phyloP scores from a whole-genome alignment of 2,113 vertebrate species.

The Apistogramma diplotaenia region DNA sequence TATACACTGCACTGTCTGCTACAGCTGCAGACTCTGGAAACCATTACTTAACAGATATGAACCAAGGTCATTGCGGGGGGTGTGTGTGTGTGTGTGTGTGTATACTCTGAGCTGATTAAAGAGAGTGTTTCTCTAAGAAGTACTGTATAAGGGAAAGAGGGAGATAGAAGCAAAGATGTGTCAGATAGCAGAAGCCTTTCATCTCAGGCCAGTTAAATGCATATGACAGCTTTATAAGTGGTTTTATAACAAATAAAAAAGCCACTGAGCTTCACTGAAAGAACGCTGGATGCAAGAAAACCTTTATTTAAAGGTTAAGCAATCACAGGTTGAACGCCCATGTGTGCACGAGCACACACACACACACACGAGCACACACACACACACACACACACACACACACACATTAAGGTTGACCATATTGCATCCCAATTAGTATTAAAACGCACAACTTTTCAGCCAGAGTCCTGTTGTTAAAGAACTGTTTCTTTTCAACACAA shows the following conservation, averaged over 20 bases:
- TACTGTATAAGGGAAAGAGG: background rate
- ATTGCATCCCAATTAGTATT: too few relatives aligned
- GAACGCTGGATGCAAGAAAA: background rate
- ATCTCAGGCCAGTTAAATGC: fast-evolving
- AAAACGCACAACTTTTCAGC: too few relatives aligned
- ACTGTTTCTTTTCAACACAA: too few relatives aligned
- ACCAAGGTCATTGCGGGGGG: background rate
- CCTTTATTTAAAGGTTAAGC: background rate
- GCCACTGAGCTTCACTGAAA: background rate
- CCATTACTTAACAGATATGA: background rate
- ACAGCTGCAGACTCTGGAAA: background rate
- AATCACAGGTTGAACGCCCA: background rate
- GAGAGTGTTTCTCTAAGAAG: background rate
- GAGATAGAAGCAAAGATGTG: background rate
- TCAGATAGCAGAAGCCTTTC: background rate
- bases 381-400: too few relatives aligned
- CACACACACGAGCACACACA: too few relatives aligned
- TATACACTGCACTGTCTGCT: background rate
- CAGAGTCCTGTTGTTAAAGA: too few relatives aligned
- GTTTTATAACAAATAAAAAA: background rate
- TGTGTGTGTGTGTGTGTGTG: background rate
- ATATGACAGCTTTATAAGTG: background rate
- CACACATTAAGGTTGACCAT: too few relatives aligned
- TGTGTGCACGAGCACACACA: too few relatives aligned
- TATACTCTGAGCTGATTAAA: conserved; percentile 20